These are phyloP conservation scores for Trichechus manatus DNA, from an alignment of 2,113 vertebrate genomes.

Conservation along the genomic window DNA sequence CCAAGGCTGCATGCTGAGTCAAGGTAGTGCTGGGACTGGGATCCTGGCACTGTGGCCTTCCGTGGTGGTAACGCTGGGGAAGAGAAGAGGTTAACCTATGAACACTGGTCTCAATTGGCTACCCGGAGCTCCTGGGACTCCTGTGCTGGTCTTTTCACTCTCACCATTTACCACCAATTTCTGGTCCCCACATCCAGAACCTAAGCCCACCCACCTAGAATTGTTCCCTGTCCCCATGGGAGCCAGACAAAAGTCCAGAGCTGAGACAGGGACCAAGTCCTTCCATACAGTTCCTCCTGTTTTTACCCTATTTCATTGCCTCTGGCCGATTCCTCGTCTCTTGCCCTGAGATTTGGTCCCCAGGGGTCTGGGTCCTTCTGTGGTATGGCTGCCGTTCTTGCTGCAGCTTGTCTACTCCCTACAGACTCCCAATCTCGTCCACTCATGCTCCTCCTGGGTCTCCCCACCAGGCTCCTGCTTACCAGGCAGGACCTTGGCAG, in stretches of 20 bases:
- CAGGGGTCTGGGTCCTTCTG: not conserved
- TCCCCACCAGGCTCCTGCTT: not conserved
- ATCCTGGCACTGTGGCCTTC: not conserved
- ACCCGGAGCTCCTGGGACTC: not conserved
- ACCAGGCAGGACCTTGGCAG: not conserved
- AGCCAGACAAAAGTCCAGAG: not conserved
- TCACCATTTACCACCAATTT: not conserved
- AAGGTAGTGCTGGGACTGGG: not conserved
- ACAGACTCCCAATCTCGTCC: not conserved
- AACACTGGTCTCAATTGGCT: not conserved
- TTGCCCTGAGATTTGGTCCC: not conserved
- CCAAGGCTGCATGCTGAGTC: accelerated
- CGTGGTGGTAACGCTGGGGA: accelerated
- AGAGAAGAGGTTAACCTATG: not conserved
- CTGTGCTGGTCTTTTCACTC: not conserved
- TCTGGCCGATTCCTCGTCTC: not conserved
- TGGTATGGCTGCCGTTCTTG: not conserved
- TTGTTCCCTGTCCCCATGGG: not conserved
- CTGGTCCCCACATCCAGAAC: not conserved
- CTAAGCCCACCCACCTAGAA: not conserved
- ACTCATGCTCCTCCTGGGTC: not conserved
- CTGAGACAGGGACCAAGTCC: not conserved
- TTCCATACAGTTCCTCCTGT: not conserved
- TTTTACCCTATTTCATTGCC: not conserved
- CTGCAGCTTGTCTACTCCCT: not conserved